Percentiles rank a stretch among this genome's conserved stretches.
phyloP scores from a whole-genome alignment of 1,140 invertebrate species.

The Sminthurides bifidus region DNA sequence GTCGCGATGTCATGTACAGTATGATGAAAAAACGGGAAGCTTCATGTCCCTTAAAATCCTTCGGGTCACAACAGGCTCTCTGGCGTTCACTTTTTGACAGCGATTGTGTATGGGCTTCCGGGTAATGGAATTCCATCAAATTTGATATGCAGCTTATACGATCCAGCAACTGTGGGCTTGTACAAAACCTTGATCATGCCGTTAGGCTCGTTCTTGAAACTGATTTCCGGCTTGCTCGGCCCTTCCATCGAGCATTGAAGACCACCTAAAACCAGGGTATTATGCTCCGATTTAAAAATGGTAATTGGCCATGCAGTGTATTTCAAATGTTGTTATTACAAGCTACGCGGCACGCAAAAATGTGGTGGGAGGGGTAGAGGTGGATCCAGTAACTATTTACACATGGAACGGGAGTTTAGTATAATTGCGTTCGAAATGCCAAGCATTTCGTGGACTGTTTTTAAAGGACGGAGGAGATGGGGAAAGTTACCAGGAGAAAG shows the following conservation, averaged over 20 bases:
- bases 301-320: no score
- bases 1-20: no score
- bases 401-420: background rate
- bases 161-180: conserved; percentile 20
- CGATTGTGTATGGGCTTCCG: conserved; percentile 26
- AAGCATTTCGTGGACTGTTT: background rate
- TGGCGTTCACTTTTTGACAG: conserved; percentile 8
- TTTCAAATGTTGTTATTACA: no score
- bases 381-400: background rate
- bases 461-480: background rate
- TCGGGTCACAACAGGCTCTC: no score
- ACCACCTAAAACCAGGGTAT: conserved; percentile 5
- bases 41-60: no score
- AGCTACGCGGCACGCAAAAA: background rate
- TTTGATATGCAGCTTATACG: conserved; percentile 24
- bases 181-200: conserved; percentile 22
- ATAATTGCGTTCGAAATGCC: background rate
- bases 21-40: no score
- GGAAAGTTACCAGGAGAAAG: background rate
- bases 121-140: conserved; percentile 17
- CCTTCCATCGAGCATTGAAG: conserved; percentile 22
- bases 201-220: conserved; percentile 24
- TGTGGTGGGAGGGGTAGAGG: background rate
- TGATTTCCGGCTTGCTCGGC: conserved; percentile 27
- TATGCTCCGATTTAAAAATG: no score